Evolutionary conservation across 2,797 vertebrate species (phyloP).

Genomic region (Falco naumanni): DNA sequence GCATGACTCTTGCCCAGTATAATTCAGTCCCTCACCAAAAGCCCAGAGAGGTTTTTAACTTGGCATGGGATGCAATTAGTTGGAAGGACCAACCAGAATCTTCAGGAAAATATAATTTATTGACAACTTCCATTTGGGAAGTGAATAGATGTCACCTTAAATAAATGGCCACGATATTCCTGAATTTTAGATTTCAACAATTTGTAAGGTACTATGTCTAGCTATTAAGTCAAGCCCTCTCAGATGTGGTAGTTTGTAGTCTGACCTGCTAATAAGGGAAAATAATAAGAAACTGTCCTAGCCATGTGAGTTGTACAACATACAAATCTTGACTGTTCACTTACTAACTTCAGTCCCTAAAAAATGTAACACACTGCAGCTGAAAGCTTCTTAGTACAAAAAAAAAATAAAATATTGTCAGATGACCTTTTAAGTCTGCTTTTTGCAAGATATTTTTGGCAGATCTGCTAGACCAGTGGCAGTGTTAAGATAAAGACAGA

Average conservation of each 20-base stretch:
- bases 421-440: conserved; percentile 15
- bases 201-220: background rate
- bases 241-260: background rate
- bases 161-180: background rate
- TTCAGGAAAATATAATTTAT: background rate
- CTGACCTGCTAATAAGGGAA: background rate
- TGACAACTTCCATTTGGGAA: background rate
- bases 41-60: background rate
- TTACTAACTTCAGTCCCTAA: background rate
- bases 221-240: background rate
- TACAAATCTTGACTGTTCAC: background rate
- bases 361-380: background rate
- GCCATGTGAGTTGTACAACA: fast-evolving
- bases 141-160: background rate
- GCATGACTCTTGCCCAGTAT: background rate
- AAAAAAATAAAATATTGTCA: background rate
- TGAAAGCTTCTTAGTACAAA: background rate
- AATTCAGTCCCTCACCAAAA: background rate
- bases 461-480: background rate
- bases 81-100: background rate
- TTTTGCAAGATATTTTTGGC: background rate
- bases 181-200: background rate
- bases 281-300: background rate
- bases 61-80: background rate
- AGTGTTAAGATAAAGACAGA: background rate